A percentile compares a stretch with the other conserved stretches of the same genome.
Evolutionary conservation across 2,113 vertebrate species (phyloP).

Genomic region (Centropus unirufus): DNA sequence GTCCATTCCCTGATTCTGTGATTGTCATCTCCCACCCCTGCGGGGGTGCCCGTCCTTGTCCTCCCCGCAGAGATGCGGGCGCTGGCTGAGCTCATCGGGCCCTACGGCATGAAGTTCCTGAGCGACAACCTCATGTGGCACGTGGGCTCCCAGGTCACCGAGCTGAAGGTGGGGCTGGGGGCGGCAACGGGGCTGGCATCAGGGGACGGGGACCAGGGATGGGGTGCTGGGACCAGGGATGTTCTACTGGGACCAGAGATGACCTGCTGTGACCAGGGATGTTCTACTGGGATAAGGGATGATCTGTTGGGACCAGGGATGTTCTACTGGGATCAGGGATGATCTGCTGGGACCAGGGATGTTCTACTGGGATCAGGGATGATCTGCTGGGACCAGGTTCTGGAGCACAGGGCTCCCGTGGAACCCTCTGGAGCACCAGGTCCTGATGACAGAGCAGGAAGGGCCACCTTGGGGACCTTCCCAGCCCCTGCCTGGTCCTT

Average conservation of each 20-base stretch:
- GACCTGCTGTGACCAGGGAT: no score
- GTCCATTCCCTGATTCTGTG: no score
- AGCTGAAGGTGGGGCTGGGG: constrained; percentile 84
- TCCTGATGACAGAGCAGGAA: not conserved
- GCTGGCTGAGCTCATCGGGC: constrained; percentile 90
- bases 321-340: no score
- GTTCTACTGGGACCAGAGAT: no score
- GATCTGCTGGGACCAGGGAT: no score
- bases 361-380: no score
- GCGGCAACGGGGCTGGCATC: not conserved
- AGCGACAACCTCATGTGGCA: constrained; percentile 98
- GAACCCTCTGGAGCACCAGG: no score
- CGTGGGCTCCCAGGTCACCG: constrained; percentile 92
- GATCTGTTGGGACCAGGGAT: no score
- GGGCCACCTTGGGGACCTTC: not conserved
- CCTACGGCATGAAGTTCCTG: constrained; percentile 92
- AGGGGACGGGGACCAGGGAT: rapidly evolving
- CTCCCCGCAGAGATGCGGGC: constrained; percentile 82
- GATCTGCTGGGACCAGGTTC: no score
- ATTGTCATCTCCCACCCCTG: rapidly evolving
- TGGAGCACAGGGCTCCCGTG: no score
- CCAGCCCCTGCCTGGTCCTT: not conserved
- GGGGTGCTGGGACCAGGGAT: not conserved
- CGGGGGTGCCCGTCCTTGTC: not conserved
- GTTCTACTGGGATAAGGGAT: no score